A percentile compares a stretch with the other conserved stretches of the same genome.
Conservation (phyloP, 2,797 vertebrate genomes). For the Anniella stebbinsi region DNA sequence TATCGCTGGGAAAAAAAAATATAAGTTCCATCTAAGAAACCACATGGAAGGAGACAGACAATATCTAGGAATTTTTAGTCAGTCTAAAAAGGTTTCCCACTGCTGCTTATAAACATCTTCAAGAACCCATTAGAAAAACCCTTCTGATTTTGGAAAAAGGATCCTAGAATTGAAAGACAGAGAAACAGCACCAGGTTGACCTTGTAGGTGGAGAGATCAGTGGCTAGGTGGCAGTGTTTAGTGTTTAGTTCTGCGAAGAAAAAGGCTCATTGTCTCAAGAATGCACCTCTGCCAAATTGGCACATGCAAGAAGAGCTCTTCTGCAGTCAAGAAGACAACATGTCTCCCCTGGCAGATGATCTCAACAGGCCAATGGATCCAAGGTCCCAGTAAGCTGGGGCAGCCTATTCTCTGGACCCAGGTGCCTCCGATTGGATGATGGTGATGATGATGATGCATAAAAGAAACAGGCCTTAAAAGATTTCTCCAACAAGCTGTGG, state of each 20-base stretch:
- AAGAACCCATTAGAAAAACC: slow-evolving; percentile 70
- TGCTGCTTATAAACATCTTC: slow-evolving; percentile 64
- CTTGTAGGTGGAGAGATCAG: slow-evolving; percentile 47
- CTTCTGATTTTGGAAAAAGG: slow-evolving; percentile 68
- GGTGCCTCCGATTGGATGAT: slow-evolving; percentile 58
- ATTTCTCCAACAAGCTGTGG: slow-evolving; percentile 68
- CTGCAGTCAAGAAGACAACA: slow-evolving; percentile 62
- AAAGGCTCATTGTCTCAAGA: slow-evolving; percentile 59
- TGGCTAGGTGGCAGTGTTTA: slow-evolving; percentile 45
- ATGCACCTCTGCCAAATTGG: slow-evolving; percentile 5
- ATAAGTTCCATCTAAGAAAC: slow-evolving; percentile 73
- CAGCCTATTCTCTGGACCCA: slow-evolving; percentile 61
- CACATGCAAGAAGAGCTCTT: slow-evolving; percentile 49
- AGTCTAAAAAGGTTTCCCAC: slow-evolving; percentile 69
- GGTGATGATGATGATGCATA: slow-evolving; percentile 50
- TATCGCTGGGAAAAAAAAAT: slow-evolving; percentile 75
- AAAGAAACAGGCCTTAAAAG: slow-evolving; percentile 54
- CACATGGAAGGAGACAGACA: slow-evolving; percentile 76
- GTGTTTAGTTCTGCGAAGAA: slow-evolving; percentile 52
- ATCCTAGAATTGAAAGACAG: slow-evolving; percentile 64
- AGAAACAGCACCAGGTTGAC: slow-evolving; percentile 37
- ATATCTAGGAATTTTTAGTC: slow-evolving; percentile 73
- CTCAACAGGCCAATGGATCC: slow-evolving; percentile 44
- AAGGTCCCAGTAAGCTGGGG: slow-evolving; percentile 57
- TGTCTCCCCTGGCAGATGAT: slow-evolving; percentile 45